Base-by-base conservation (phyloP, 2,888 invertebrate genomes). In the Ectemnius cavifrons region DNA sequence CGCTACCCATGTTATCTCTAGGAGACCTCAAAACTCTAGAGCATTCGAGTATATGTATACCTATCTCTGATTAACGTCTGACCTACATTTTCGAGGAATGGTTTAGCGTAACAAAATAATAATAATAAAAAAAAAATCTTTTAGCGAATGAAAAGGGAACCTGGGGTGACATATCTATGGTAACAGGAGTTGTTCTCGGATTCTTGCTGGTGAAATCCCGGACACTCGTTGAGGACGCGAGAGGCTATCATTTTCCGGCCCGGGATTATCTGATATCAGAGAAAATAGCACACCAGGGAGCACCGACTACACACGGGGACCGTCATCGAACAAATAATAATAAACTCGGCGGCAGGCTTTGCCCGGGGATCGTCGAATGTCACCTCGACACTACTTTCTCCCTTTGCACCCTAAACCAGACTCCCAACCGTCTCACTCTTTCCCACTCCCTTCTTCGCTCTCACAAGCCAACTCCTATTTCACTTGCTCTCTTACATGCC, bases 241-340 rank as follows among this genome's bases (percentile, higher is more conserved):
- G 37, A 37, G 37, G 37, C 45, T 46, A 13, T 68, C 47, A 28
- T 68, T 75, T 69, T 73, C 59, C 47, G 63, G 16, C 4, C 0
- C 47, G 52, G 85, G 85, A 86, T 89, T 87, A 88, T 86, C 86
- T 81, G 85, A 87, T 87, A 86, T 83, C 86, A 84, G 86, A 86
- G 83, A 75, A 78, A 80, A 81, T 72, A 72, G 37, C 68, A 77
- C 78, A 82, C 82, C 83, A 81, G 73, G 82, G 83, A 83, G 85
- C 75, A 62, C 52, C 76, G 74, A 68, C 78, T 75, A 77, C 79
- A 78, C 81, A 84, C 68, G 77, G 73, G 64, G 45, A 67, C 72
- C 67, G 63, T 74, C 75, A 70, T 78, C 76, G 78, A 84, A 84
- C 84, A 85, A 87, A 86, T 87, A 85, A 87, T 85, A 84, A 85